These are phyloP conservation scores for Caranx melampygus DNA, from an alignment of 2,113 vertebrate genomes.

Conservation along the genomic window DNA sequence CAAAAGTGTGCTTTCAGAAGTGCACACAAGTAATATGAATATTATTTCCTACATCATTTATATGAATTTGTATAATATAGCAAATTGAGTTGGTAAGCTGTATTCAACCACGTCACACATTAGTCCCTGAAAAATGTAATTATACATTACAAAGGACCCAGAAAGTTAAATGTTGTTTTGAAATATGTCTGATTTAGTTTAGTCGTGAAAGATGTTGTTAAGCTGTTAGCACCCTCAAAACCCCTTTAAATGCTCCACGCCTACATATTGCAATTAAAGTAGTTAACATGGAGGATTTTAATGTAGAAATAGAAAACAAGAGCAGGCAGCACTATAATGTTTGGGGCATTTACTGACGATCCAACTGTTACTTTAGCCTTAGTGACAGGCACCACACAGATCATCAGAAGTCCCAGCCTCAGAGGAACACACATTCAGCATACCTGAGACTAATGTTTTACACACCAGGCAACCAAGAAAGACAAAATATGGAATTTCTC, in stretches of 20 bases:
- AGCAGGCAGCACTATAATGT: background rate
- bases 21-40: background rate
- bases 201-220: background rate
- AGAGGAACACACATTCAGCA: too few relatives aligned
- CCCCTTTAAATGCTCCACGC: background rate
- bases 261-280: too few relatives aligned
- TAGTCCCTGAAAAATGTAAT: background rate
- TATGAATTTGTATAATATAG: too few relatives aligned
- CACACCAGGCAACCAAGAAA: too few relatives aligned
- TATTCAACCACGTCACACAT: background rate
- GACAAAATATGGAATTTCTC: too few relatives aligned
- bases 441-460: too few relatives aligned
- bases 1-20: background rate
- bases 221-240: background rate
- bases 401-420: too few relatives aligned
- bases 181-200: too few relatives aligned
- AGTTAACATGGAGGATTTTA: background rate
- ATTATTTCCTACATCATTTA: too few relatives aligned
- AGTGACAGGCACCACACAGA: too few relatives aligned
- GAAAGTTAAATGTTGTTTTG: background rate
- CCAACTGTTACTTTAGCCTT: background rate
- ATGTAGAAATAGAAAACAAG: too few relatives aligned
- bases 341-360: background rate
- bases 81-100: background rate
- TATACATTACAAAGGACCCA: background rate